phyloP scores from a whole-genome alignment of 2,888 invertebrate genomes.

The Apantesis nais region DNA sequence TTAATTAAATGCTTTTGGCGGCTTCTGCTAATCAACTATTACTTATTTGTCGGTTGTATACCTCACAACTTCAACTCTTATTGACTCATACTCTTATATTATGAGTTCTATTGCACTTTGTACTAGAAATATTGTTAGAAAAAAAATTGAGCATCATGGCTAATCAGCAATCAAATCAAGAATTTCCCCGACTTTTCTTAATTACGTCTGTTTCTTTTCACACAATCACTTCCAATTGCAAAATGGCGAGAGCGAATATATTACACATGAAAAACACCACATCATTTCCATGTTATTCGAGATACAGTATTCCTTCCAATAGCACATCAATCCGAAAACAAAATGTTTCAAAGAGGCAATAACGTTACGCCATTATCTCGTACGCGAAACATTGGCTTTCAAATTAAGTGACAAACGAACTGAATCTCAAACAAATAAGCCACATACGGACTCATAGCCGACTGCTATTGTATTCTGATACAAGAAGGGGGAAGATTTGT shows the following conservation, averaged over 20 bases:
- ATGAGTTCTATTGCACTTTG: too few species aligned
- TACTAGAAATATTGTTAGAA: too few species aligned
- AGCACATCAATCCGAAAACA: background rate
- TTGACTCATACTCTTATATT: too few species aligned
- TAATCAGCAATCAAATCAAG: background rate
- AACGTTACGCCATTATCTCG: conserved; percentile 1
- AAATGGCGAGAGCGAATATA: background rate
- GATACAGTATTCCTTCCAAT: background rate
- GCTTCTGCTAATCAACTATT: too few species aligned
- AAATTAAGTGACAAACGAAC: conserved; percentile 1
- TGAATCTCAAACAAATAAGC: conserved; percentile 10
- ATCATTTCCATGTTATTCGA: too few species aligned
- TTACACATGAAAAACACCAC: background rate
- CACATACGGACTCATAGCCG: conserved; percentile 2
- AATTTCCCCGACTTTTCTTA: background rate
- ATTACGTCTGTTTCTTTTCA: background rate
- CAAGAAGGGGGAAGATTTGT: conserved; percentile 54
- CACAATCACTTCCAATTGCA: background rate
- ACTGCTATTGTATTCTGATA: conserved; percentile 43
- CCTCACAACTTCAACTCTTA: background rate
- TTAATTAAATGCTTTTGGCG: too few species aligned
- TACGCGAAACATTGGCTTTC: background rate
- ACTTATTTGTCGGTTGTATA: too few species aligned
- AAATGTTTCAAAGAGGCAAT: conserved; percentile 2
- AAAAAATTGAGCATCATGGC: background rate